Evolutionary conservation across 2,797 vertebrate species (phyloP).

Genomic region (Anguilla pacifica): DNA sequence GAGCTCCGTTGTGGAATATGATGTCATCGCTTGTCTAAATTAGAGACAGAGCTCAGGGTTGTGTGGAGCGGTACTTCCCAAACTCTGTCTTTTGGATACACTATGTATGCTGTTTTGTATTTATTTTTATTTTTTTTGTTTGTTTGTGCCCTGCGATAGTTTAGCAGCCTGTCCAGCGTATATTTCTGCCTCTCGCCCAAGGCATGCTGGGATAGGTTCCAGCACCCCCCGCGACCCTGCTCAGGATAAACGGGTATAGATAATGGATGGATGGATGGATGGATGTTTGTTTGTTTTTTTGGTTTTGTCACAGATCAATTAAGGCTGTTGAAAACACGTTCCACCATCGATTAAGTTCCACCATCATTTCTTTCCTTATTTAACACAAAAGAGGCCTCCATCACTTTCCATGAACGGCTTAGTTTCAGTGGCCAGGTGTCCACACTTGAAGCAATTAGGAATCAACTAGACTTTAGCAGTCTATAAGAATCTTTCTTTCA

Average conservation of each 20-base stretch:
- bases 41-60: background rate
- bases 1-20: background rate
- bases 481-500: background rate
- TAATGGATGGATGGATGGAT: no score
- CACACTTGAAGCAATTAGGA: no score
- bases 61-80: background rate
- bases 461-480: background rate
- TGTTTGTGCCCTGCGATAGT: no score
- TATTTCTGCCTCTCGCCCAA: no score
- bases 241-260: no score
- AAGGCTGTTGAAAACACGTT: background rate
- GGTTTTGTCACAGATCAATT: background rate
- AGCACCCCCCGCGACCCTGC: no score
- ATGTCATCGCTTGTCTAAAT: background rate
- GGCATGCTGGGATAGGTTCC: no score
- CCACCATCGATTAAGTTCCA: background rate
- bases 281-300: no score
- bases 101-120: background rate
- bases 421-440: background rate
- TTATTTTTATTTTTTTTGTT: background rate
- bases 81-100: background rate
- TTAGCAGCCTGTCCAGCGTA: no score
- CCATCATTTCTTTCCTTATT: background rate
- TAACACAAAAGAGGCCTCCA: background rate
- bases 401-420: background rate